phyloP scores from a whole-genome alignment of 2,888 invertebrate species.

The Uropetala carovei region DNA sequence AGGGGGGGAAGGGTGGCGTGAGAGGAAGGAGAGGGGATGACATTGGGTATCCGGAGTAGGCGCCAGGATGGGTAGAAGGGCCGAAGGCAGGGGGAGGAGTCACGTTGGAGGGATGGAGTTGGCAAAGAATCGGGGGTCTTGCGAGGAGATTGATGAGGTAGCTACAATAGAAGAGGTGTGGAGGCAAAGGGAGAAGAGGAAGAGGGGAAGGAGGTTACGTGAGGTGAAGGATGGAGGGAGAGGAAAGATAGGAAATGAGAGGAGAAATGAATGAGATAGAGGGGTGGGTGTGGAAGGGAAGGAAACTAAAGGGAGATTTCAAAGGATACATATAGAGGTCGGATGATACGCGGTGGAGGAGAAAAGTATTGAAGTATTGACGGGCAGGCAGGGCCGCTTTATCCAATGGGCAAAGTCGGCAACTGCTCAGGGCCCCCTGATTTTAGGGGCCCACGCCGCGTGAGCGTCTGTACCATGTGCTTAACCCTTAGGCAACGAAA shows the following conservation, averaged over 20 bases:
- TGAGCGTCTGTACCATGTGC: too few relatives aligned
- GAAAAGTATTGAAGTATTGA: too few relatives aligned
- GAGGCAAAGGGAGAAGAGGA: background rate
- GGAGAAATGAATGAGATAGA: background rate
- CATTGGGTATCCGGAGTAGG: background rate
- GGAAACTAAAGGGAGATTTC: background rate
- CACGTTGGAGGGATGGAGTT: background rate
- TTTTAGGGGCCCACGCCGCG: too few relatives aligned
- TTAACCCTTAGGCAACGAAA: too few relatives aligned
- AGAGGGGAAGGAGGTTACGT: background rate
- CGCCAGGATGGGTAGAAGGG: background rate
- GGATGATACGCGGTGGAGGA: too few relatives aligned
- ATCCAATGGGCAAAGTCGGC: too few relatives aligned
- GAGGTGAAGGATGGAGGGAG: slow-evolving; percentile 7
- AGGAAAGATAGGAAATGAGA: background rate
- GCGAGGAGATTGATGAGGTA: slow-evolving; percentile 31
- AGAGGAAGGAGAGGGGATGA: background rate
- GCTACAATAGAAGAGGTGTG: slow-evolving; percentile 48
- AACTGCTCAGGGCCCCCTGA: too few relatives aligned
- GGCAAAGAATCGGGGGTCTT: background rate
- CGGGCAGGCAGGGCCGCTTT: background rate
- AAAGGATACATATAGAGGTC: too few relatives aligned
- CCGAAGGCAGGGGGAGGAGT: background rate
- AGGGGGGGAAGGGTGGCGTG: background rate
- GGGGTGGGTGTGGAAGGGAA: background rate